Percentiles rank a stretch among this genome's conserved stretches.
phyloP scores from a whole-genome alignment of 2,113 vertebrate species.

The Thomomys bottae region DNA sequence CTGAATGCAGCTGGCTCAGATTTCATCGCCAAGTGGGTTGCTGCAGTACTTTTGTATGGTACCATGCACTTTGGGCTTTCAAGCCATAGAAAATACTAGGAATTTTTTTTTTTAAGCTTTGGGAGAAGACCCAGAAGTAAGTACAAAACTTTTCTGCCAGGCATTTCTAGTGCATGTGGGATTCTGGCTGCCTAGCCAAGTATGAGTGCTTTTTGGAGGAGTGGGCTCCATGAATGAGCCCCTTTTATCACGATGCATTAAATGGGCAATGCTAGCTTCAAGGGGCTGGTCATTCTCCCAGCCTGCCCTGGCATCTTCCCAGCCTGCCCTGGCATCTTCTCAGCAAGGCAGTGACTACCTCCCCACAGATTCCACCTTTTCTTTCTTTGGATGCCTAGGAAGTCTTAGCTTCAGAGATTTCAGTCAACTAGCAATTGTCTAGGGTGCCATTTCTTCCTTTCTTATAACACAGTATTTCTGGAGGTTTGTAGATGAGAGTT shows the following conservation, averaged over 20 bases:
- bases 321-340: background rate
- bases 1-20: background rate
- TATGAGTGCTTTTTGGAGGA: constrained; percentile 22
- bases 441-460: constrained; percentile 2
- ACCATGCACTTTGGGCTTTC: background rate
- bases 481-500: background rate
- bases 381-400: background rate
- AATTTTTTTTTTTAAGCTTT: background rate
- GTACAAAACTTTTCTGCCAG: background rate
- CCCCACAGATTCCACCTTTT: background rate
- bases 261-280: background rate
- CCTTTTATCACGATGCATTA: constrained; percentile 1
- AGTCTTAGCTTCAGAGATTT: background rate
- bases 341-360: background rate
- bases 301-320: background rate
- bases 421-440: background rate
- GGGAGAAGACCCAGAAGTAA: background rate
- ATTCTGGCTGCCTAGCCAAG: constrained; percentile 25
- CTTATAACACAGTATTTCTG: constrained; percentile 1
- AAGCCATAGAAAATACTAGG: constrained; percentile 4
- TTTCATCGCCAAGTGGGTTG: constrained; percentile 8
- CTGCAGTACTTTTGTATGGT: background rate
- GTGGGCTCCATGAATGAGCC: constrained; percentile 44
- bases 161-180: background rate
- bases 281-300: background rate